Percentiles rank a stretch among this genome's conserved stretches.
phyloP scores from a whole-genome alignment of 2,797 vertebrate species.

The Jordanella pulchra region DNA sequence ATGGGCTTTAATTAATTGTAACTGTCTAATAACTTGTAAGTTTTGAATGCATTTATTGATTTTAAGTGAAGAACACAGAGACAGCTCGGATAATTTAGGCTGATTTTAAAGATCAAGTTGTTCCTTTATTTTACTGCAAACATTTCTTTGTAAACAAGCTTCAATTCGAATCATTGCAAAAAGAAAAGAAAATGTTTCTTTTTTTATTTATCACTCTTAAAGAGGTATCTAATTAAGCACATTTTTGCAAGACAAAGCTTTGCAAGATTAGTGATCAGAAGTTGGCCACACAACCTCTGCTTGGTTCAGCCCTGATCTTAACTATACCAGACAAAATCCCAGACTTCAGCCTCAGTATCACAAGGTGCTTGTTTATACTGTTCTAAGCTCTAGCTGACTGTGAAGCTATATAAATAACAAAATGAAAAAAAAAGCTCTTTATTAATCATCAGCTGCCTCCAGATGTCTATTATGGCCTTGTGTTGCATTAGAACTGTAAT shows the following conservation, averaged over 20 bases:
- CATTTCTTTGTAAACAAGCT: background rate
- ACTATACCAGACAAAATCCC: conserved; percentile 5
- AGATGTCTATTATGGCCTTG: conserved; percentile 34
- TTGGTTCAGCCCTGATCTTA: background rate
- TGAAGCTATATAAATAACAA: conserved; percentile 10
- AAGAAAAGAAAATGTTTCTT: background rate
- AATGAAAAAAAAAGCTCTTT: background rate
- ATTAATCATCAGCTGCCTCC: conserved; percentile 34
- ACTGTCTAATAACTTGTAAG: background rate
- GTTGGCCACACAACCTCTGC: background rate
- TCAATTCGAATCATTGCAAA: background rate
- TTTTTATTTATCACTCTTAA: background rate
- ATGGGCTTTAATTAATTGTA: background rate
- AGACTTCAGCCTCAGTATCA: conserved; percentile 2
- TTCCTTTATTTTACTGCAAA: background rate
- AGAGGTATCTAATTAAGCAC: background rate
- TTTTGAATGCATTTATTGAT: background rate
- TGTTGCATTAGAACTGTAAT: conserved; percentile 36
- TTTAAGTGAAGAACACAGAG: background rate
- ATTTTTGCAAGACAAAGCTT: background rate
- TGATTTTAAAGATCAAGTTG: too few relatives aligned
- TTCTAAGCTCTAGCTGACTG: background rate
- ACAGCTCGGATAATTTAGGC: too few relatives aligned
- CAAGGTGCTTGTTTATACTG: background rate
- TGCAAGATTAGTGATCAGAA: background rate